phyloP scores from a whole-genome alignment of 1,140 invertebrate genomes.

The Holotrichia oblita region DNA sequence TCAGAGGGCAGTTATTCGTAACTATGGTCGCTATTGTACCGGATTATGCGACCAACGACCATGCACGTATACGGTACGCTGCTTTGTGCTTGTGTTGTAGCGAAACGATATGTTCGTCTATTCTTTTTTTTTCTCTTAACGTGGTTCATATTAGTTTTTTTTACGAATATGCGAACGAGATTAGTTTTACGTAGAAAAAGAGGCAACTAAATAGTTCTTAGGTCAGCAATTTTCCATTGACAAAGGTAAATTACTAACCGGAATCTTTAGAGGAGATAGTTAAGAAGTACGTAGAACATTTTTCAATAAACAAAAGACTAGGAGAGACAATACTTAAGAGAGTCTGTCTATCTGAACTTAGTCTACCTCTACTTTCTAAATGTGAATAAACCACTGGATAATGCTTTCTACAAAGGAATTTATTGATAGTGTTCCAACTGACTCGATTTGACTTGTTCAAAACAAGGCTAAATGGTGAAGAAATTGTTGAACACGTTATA shows the following conservation, averaged over 20 bases:
- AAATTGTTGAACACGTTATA: too few relatives aligned
- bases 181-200: conserved; percentile 20
- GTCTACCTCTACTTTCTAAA: too few relatives aligned
- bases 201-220: not conserved
- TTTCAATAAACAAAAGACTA: too few relatives aligned
- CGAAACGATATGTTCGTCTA: not conserved
- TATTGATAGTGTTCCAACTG: too few relatives aligned
- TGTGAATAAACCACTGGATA: too few relatives aligned
- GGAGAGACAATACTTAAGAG: too few relatives aligned
- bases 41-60: conserved; percentile 29
- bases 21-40: conserved; percentile 28
- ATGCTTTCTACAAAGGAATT: too few relatives aligned
- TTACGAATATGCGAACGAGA: not conserved
- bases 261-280: too few relatives aligned
- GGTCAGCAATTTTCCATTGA: not conserved
- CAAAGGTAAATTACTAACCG: not conserved
- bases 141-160: conserved; percentile 12
- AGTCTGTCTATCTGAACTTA: too few relatives aligned
- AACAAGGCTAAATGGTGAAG: too few relatives aligned
- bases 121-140: not conserved
- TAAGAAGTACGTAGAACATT: too few relatives aligned
- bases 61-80: conserved; percentile 18
- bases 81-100: conserved; percentile 2
- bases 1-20: conserved; percentile 36
- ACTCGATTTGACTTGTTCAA: too few relatives aligned